phyloP scores from a whole-genome alignment of 1,140 invertebrate species.

The Himalopsyche phryganea region DNA sequence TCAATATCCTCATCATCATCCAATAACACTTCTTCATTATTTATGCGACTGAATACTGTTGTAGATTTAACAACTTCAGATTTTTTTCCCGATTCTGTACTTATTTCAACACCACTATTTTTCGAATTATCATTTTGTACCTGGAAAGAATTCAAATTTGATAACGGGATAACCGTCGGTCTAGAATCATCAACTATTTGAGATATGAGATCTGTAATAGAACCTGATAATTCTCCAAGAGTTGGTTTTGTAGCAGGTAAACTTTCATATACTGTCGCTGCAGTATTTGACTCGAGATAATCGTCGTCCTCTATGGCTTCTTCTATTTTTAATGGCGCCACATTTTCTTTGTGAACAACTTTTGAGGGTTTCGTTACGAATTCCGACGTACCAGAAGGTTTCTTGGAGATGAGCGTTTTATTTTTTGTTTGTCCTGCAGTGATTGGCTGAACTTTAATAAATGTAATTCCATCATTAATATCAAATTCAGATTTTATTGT shows the following conservation, averaged over 20 bases:
- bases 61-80: too few relatives aligned
- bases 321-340: conserved; percentile 2
- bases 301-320: conserved; percentile 5
- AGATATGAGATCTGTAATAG: conserved; percentile 29
- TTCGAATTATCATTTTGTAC: neutral
- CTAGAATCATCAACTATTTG: conserved; percentile 27
- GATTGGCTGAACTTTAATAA: conserved; percentile 12
- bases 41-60: too few relatives aligned
- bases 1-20: too few relatives aligned
- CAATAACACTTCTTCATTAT: too few relatives aligned
- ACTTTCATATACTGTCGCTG: conserved; percentile 3
- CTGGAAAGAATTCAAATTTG: neutral
- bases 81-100: too few relatives aligned
- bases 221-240: conserved; percentile 21
- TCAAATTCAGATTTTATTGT: neutral
- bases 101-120: neutral
- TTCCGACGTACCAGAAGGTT: neutral
- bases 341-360: conserved; percentile 1
- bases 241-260: conserved; percentile 16
- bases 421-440: neutral
- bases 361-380: neutral
- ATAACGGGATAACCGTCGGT: conserved; percentile 14
- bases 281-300: conserved; percentile 13
- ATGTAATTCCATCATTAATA: conserved; percentile 4
- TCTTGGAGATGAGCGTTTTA: conserved; percentile 1